Evolutionary conservation across 2,888 invertebrate species (phyloP).

Genomic region (Prostheceraeus crozeri): DNA sequence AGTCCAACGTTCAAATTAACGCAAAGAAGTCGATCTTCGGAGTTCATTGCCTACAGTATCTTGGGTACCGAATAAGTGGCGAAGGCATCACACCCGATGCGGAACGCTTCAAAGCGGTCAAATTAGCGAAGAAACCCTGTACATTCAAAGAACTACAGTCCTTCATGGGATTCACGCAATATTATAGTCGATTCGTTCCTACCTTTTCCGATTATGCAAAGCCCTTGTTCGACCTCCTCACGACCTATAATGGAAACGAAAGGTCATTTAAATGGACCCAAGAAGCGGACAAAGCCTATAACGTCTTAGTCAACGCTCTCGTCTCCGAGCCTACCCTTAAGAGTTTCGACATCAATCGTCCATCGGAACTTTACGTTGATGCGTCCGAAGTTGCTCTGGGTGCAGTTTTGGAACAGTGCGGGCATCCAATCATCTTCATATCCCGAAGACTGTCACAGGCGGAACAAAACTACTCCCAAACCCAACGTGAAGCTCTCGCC

Average conservation of each 20-base stretch:
- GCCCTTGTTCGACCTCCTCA: not conserved
- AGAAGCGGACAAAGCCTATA: not conserved
- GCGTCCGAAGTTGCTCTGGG: not conserved
- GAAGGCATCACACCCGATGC: not conserved
- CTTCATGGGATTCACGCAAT: not conserved
- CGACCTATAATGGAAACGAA: not conserved
- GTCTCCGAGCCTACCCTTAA: not conserved
- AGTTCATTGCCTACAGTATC: not conserved
- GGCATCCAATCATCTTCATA: not conserved
- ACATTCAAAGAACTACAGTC: not conserved
- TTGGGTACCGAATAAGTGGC: not conserved
- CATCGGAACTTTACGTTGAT: not conserved
- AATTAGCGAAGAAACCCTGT: not conserved
- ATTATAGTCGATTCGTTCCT: not conserved
- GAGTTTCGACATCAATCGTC: not conserved
- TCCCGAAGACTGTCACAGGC: not conserved
- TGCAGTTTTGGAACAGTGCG: not conserved
- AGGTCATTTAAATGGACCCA: not conserved
- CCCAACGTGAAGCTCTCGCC: constrained; percentile 5
- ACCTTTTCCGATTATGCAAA: not conserved
- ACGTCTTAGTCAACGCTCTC: not conserved
- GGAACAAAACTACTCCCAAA: constrained; percentile 1
- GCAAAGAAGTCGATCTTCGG: constrained; percentile 6
- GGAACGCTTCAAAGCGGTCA: not conserved
- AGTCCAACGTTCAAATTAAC: constrained; percentile 6